Evolutionary conservation across 2,797 vertebrate species (phyloP), one percentile per base, ranked within the genome.

Genomic region (Miichthys miiuy): DNA sequence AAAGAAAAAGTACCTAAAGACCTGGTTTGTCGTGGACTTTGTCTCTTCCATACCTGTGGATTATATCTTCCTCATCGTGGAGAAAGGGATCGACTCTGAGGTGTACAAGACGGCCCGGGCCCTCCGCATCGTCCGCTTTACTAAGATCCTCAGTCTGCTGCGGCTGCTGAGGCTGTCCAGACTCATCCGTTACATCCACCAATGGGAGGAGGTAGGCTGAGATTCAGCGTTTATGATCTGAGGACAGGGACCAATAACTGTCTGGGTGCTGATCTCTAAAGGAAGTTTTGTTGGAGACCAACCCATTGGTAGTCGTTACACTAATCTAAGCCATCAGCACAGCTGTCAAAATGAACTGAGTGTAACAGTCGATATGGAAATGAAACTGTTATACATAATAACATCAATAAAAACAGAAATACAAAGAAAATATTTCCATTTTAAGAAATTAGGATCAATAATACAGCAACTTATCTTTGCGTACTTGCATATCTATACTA

Each of bases 51-150:
- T 99, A 87, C 98, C 98, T 0, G 98, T 99, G 97, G 98, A 99
- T 96, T 99, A 99, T 76, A 98, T 99, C 92, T 99, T 99, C 93
- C 97, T 99, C 88, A 99, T 99, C 2, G 98, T 99, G 90, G 98
- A 99, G 93, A 97, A 96, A 87, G 97, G 98, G 74, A 98, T 99
- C 0, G 98, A 99, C 94, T 99, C 98, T 0, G 98, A 99, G 90
- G 96, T 99, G 72, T 99, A 99, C 90, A 99, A 99, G 91, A 99
- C 98, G 0, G 98, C 98, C 2, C 96, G 98, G 0, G 98, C 98
- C 0, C 95, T 99, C 51, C 95, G 98, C 66, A 99, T 99, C 0
- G 98, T 99, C 16, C 97, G 98, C 57, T 99, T 99, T 94, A 99
- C 97, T 2, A 99, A 99, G 91, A 99, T 99, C 90, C 96, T 99